phyloP scores from a whole-genome alignment of 2,797 vertebrate species.

The Syndactyla subalaris region DNA sequence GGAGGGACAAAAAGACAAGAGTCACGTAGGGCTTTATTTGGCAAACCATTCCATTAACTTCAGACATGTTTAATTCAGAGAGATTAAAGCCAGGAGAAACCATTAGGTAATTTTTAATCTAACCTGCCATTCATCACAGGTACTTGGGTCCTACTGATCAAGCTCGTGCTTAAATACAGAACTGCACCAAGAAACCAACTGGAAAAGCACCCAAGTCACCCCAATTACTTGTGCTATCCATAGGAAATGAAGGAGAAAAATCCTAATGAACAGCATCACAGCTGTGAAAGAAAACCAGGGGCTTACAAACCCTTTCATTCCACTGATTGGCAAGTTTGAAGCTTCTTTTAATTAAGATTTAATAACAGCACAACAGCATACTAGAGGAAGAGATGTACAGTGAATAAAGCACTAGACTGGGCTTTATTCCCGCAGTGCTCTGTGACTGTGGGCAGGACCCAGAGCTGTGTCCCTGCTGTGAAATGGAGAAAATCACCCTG shows the following conservation, averaged over 20 bases:
- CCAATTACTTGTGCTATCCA: background rate
- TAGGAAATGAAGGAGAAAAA: constrained; percentile 14
- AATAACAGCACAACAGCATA: background rate
- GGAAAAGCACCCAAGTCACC: background rate
- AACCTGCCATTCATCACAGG: constrained; percentile 12
- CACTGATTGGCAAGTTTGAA: background rate
- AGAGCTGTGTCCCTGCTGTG: background rate
- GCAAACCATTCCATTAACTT: constrained; percentile 24
- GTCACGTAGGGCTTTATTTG: background rate
- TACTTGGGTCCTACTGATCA: background rate
- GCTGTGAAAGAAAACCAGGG: background rate
- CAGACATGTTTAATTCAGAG: background rate
- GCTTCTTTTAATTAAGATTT: constrained; percentile 49
- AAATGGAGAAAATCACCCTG: background rate
- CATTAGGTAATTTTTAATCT: constrained; percentile 44
- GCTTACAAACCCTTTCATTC: background rate
- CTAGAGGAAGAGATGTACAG: background rate
- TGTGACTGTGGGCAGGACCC: background rate
- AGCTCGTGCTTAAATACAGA: background rate
- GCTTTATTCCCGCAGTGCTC: background rate
- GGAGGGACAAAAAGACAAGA: background rate
- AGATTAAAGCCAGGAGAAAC: constrained; percentile 17
- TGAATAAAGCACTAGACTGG: background rate
- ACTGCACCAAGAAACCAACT: background rate
- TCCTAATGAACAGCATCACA: background rate